These are phyloP conservation scores for Lepidochitona cinerea DNA, from an alignment of 2,888 invertebrate species.

Conservation along the genomic window DNA sequence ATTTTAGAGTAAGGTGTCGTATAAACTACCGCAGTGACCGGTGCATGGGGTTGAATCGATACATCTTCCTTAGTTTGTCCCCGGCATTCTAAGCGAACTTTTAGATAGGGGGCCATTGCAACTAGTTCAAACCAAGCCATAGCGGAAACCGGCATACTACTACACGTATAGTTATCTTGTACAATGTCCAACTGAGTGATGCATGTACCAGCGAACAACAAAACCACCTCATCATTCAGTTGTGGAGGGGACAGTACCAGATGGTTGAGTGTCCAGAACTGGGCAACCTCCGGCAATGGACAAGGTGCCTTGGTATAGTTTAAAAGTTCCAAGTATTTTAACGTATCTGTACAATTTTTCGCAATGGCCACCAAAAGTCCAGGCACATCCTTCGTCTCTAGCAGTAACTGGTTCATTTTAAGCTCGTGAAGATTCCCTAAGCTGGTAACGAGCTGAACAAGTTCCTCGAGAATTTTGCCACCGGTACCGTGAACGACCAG, in stretches of 20 bases:
- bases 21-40: conserved; percentile 79
- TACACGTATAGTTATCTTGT: conserved; percentile 76
- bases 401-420: conserved; percentile 81
- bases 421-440: conserved; percentile 77
- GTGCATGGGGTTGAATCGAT: conserved; percentile 80
- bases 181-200: conserved; percentile 80
- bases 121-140: conserved; percentile 74
- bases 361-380: conserved; percentile 81
- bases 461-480: conserved; percentile 71
- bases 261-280: conserved; percentile 82
- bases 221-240: conserved; percentile 80
- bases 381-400: conserved; percentile 78
- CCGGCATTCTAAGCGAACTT: conserved; percentile 80
- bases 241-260: conserved; percentile 75
- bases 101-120: conserved; percentile 76
- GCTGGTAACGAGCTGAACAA: conserved; percentile 77
- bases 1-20: conserved; percentile 77
- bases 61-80: conserved; percentile 70
- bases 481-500: conserved; percentile 82
- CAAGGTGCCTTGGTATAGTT: conserved; percentile 82
- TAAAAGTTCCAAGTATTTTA: conserved; percentile 79
- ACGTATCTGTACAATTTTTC: conserved; percentile 76
- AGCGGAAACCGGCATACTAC: conserved; percentile 51
- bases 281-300: conserved; percentile 81
- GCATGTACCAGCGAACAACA: conserved; percentile 77